Evolutionary conservation across 2,113 vertebrate genomes (phyloP).

Genomic region (Stegostoma tigrinum): DNA sequence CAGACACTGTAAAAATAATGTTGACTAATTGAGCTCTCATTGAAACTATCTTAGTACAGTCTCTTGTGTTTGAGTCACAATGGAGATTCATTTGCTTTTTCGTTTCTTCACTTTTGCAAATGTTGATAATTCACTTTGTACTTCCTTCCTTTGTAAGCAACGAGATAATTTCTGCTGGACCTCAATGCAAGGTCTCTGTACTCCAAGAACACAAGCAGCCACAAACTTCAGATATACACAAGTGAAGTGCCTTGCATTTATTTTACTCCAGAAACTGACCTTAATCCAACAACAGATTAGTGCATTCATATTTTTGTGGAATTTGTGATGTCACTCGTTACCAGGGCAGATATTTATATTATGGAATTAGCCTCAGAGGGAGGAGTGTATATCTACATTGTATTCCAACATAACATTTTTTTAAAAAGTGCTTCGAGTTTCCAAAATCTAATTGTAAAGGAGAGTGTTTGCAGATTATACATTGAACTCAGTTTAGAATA

Average conservation of each 20-base stretch:
- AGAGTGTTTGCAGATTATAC: not conserved
- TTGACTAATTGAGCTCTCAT: not conserved
- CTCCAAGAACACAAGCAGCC: not conserved
- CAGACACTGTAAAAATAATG: too few species aligned
- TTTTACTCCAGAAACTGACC: not conserved
- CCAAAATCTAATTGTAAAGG: not conserved
- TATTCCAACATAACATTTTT: not conserved
- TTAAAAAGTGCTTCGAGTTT: not conserved
- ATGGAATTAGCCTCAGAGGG: not conserved
- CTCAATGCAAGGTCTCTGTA: not conserved
- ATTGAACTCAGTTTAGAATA: not conserved
- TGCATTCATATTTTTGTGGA: not conserved
- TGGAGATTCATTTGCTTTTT: not conserved
- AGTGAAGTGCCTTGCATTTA: not conserved
- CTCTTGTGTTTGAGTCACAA: not conserved
- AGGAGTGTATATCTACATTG: not conserved
- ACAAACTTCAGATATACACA: not conserved
- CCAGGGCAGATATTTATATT: not conserved
- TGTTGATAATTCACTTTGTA: not conserved
- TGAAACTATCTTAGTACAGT: not conserved
- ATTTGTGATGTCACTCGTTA: not conserved
- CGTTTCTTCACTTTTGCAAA: not conserved
- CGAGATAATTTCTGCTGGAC: not conserved
- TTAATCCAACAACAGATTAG: slow-evolving; percentile 21
- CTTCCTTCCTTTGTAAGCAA: not conserved